These are phyloP conservation scores for Oryzias woworae DNA, from an alignment of 2,113 vertebrate species.

Conservation along the genomic window DNA sequence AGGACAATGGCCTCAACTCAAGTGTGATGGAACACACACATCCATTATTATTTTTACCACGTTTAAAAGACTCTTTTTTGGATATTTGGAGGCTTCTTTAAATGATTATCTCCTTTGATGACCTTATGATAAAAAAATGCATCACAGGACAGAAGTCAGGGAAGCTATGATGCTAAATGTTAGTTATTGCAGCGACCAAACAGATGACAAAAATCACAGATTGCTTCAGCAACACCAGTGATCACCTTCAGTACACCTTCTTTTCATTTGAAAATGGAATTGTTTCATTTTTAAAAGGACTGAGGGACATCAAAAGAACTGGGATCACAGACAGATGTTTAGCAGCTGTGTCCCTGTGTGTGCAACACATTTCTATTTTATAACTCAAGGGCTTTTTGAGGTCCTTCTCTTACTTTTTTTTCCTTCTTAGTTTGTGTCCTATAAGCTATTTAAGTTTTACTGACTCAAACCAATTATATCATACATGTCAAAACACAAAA, in stretches of 20 bases:
- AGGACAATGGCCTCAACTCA: too few species aligned
- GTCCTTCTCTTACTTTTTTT: conserved; percentile 31
- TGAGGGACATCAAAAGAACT: conserved; percentile 60
- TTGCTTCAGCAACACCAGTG: conserved; percentile 17
- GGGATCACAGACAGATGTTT: conserved; percentile 48
- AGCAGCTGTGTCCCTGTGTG: conserved; percentile 70
- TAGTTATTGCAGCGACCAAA: not conserved
- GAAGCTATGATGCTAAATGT: not conserved
- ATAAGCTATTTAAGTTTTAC: conserved; percentile 54
- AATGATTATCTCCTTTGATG: too few species aligned
- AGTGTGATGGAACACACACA: too few species aligned
- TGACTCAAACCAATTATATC: conserved; percentile 36
- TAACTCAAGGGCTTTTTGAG: conserved; percentile 40
- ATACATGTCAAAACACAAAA: not conserved
- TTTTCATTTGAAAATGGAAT: conserved; percentile 37
- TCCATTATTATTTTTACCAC: too few species aligned
- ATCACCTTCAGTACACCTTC: conserved; percentile 32
- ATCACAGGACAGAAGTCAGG: too few species aligned
- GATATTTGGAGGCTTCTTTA: too few species aligned
- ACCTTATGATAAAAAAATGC: too few species aligned
- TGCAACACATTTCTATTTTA: conserved; percentile 63
- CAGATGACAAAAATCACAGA: not conserved
- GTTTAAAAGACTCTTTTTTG: too few species aligned
- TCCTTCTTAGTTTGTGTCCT: conserved; percentile 10
- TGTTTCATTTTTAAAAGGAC: conserved; percentile 48